Base-by-base conservation (phyloP, 2,888 invertebrate species). In the Actias luna region DNA sequence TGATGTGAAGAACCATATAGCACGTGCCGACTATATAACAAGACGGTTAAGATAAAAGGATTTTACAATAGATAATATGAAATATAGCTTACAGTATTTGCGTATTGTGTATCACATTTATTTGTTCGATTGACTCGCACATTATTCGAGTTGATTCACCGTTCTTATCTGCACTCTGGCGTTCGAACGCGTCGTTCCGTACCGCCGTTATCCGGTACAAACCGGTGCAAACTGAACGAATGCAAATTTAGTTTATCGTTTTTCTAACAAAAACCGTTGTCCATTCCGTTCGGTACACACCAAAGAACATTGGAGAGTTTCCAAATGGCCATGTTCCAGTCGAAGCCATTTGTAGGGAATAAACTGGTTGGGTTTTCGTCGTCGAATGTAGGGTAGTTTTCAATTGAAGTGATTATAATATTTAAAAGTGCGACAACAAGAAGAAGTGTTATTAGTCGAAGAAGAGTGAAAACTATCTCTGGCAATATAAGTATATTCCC, bases 291-390 rank as follows among this genome's bases (percentile, higher is more conserved):
- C 18, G 25, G 46, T 55, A 29, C 27, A 55, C 55, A 55, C 55
- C 27, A 62, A 62, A 55, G 31, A 58, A 68, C 65, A 42, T 60
- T 61, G 64, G 55, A 55, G 36, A 33, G 58, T 39, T 59, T 63
- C 64, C 64, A 64, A 65, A 63, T 63, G 46, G 36, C 59, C 35
- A 31, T 31, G 29, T 18, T 36, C 46, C 39, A 36, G 59, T 29
- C 31, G 31, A 58, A 61, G 58, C 31, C 36, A 22, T 55, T 57
- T 31, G 57, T 31, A 46, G 46, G 42, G 31, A 16, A 29, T 58
- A 42, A 29, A 58, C 57, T 58, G 29, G 39, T 10, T 61, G 22
- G 31, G 36, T 16, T 22, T 57, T 42, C 29, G 14, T 57, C 35
- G 22, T 31, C 22, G 39, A 22, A 31, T 14, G 10, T 55, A 5